Conservation (phyloP, 2,113 vertebrate species). For the Coregonus clupeaformis region DNA sequence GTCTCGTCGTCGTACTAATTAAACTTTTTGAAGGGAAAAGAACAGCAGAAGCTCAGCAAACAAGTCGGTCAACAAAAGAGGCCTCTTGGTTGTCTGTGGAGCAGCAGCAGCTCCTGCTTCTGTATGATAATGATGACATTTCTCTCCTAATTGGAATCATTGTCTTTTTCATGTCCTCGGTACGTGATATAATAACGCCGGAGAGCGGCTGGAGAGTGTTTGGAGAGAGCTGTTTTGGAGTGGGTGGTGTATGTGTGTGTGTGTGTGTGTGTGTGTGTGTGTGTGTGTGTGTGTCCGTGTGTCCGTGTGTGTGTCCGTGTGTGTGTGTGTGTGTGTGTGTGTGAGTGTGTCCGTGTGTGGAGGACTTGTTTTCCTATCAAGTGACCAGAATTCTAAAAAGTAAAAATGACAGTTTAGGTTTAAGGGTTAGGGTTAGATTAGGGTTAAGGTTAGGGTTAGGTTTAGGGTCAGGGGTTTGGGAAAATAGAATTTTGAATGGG, state of each 20-base stretch:
- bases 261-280: no score
- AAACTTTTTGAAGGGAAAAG: neutral
- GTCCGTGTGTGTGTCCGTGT: neutral
- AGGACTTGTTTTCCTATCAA: no score
- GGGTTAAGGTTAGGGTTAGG: no score
- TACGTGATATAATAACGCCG: neutral
- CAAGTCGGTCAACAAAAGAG: neutral
- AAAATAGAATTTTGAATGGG: no score
- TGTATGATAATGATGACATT: constrained; percentile 9
- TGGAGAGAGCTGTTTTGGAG: neutral
- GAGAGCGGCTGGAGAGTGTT: neutral
- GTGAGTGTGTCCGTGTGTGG: neutral
- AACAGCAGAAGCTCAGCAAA: neutral
- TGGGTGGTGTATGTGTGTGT: neutral
- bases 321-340: neutral
- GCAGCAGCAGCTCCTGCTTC: neutral
- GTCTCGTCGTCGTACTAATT: neutral
- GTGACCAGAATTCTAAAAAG: no score
- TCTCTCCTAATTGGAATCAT: neutral
- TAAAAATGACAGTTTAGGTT: no score
- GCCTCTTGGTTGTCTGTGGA: neutral
- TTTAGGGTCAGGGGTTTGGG: no score
- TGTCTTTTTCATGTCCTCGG: constrained; percentile 5
- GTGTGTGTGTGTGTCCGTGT: no score
- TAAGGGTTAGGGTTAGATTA: no score